Evolutionary conservation across 2,113 vertebrate genomes (phyloP).

Genomic region (Daboia siamensis): DNA sequence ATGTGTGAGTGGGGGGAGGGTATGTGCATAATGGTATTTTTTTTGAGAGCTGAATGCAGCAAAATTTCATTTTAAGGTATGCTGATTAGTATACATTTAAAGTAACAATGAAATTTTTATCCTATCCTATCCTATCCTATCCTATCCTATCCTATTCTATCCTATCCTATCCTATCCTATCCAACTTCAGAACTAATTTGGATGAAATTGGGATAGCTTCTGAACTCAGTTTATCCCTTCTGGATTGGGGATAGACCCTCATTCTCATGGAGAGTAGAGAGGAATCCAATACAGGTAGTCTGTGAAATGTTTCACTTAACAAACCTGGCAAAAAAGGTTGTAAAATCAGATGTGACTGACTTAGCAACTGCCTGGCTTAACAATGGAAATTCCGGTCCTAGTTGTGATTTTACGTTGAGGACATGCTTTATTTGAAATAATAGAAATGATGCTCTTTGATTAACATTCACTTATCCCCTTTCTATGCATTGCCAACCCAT

Average conservation of each 20-base stretch:
- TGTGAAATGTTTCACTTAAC: too few relatives aligned
- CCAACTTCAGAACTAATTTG: background rate
- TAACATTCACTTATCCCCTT: background rate
- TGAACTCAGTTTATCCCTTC: background rate
- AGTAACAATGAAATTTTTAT: too few relatives aligned
- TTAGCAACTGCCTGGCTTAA: background rate
- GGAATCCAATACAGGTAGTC: background rate
- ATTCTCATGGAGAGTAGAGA: background rate
- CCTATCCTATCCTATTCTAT: too few relatives aligned
- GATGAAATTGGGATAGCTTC: background rate
- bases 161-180: too few relatives aligned
- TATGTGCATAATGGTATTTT: too few relatives aligned
- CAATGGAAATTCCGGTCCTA: background rate
- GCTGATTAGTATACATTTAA: too few relatives aligned
- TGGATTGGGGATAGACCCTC: background rate
- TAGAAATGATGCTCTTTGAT: background rate
- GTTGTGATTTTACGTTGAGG: background rate
- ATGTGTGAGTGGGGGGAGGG: too few relatives aligned
- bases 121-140: too few relatives aligned
- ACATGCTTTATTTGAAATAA: background rate
- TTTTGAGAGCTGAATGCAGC: too few relatives aligned
- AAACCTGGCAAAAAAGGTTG: too few relatives aligned
- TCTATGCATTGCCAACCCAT: background rate
- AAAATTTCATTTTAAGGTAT: too few relatives aligned
- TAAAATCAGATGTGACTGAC: background rate